Evolutionary conservation across 1,140 invertebrate species (phyloP).

Genomic region (Drosophila sulfurigaster): DNA sequence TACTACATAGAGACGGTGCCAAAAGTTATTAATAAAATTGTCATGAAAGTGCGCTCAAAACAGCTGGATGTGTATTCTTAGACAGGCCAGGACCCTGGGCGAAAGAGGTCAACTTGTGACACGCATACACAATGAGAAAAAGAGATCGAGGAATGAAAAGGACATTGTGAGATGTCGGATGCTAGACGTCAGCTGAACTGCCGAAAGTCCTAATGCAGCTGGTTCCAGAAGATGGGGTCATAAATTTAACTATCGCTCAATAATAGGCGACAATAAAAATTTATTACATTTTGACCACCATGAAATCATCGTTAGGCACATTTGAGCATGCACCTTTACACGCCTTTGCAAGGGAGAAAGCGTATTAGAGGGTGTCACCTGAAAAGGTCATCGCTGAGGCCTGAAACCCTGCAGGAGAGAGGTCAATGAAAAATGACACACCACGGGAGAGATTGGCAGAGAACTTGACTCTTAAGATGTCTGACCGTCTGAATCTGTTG

Average conservation of each 20-base stretch:
- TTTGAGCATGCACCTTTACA: constrained; percentile 42
- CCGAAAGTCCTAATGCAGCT: constrained; percentile 43
- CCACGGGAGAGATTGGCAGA: constrained; percentile 33
- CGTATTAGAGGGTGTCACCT: constrained; percentile 26
- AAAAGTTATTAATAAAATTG: constrained; percentile 76
- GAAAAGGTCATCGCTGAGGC: constrained; percentile 13
- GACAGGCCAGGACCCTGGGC: constrained; percentile 48
- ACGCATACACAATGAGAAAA: constrained; percentile 67
- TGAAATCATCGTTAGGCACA: constrained; percentile 82
- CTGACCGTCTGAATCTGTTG: not conserved
- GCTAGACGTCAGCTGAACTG: not conserved
- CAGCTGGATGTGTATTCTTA: constrained; percentile 56
- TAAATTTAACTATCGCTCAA: constrained; percentile 75
- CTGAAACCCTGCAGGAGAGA: constrained; percentile 42
- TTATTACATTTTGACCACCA: constrained; percentile 84
- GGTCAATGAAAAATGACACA: constrained; percentile 74
- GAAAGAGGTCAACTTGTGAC: constrained; percentile 65
- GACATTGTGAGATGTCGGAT: constrained; percentile 18
- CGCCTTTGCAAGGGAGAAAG: constrained; percentile 31
- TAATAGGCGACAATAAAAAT: constrained; percentile 82
- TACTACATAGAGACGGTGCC: constrained; percentile 38
- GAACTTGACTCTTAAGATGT: constrained; percentile 64
- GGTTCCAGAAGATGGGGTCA: constrained; percentile 36
- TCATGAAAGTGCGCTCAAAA: constrained; percentile 58
- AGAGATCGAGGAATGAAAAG: constrained; percentile 1